Base-by-base conservation (phyloP, 2,888 invertebrate species). In the Trilocha varians region DNA sequence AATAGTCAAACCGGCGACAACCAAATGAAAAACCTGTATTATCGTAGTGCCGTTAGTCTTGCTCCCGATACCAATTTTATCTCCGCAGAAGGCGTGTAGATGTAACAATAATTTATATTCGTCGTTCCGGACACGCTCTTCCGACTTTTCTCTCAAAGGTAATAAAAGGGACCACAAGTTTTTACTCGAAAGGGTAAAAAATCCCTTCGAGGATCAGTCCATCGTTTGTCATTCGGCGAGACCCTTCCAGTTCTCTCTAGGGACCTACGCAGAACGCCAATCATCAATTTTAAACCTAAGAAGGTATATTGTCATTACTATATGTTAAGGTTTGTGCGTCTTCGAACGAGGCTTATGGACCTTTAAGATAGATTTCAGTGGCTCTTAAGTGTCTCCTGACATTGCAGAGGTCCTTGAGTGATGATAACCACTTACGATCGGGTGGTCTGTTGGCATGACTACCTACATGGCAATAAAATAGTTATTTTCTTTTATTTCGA, bases 271-370 rank as follows among this genome's bases (percentile, higher is more conserved):
- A 36, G 33, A 15, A 35, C 39, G 39, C 36, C 43, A 39, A 37
- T 40, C 43, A 39, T 43, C 43, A 33, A 43, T 43, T 43, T 39
- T 39, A 42, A 42, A 42, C 8, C 32, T 14, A 38, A 38, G n/a
- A n/a, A 6, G 5, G 18, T 25, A 37, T 5, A 13, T 17, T 17
- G 14, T 32, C 18, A 16, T 34, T 37, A 42, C 38, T 25, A 15
- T 18, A 32, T 13, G 14, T 8, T 33, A 25, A 9, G 14, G 11
- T 11, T 14, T 25, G 13, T 16, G 11, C 11, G 25, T 9, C 11
- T 6, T 9, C 11, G 25, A 25, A 18, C 5, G 18, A 18, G 18
- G 18, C 8, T 8, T 5, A 18, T 8, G 5, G 18, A 18, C 5
- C n/a, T n/a, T n/a, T n/a, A n/a, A n/a, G n/a, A n/a, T n/a, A n/a